Evolutionary conservation across 2,797 vertebrate species (phyloP).

Genomic region (Aplochiton taeniatus): DNA sequence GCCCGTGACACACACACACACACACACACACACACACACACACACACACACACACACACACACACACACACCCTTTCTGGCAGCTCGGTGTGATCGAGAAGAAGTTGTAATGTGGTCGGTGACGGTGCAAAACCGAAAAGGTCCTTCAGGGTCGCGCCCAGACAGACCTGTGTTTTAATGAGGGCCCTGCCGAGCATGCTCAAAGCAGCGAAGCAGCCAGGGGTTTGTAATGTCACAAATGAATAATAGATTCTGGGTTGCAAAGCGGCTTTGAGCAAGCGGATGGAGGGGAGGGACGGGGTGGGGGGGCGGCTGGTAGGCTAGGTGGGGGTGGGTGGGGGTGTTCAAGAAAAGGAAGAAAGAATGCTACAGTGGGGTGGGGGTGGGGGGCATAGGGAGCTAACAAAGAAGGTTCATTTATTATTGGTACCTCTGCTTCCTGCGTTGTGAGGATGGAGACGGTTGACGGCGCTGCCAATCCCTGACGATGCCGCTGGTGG

Average conservation of each 20-base stretch:
- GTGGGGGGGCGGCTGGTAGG: too few relatives aligned
- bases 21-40: background rate
- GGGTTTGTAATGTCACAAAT: slow-evolving; percentile 20
- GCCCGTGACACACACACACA: too few relatives aligned
- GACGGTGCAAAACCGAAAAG: background rate
- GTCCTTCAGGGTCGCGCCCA: background rate
- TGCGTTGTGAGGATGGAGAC: slow-evolving; percentile 3
- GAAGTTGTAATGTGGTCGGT: slow-evolving; percentile 1
- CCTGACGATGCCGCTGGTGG: too few relatives aligned
- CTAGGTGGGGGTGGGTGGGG: too few relatives aligned
- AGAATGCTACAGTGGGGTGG: too few relatives aligned
- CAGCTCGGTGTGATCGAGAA: background rate
- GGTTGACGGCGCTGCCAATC: slow-evolving; percentile 1
- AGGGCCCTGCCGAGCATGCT: slow-evolving; percentile 8
- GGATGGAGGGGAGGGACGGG: background rate
- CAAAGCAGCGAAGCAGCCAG: slow-evolving; percentile 7
- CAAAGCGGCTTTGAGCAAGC: background rate
- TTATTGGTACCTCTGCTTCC: background rate
- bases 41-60: background rate
- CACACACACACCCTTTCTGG: slow-evolving; percentile 4
- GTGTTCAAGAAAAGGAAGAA: too few relatives aligned
- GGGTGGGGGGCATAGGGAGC: background rate
- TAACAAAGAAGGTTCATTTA: background rate
- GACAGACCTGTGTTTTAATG: slow-evolving; percentile 12
- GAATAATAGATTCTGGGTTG: slow-evolving; percentile 11